phyloP scores from a whole-genome alignment of 2,888 invertebrate genomes.

The Scaptomyza tumidula region DNA sequence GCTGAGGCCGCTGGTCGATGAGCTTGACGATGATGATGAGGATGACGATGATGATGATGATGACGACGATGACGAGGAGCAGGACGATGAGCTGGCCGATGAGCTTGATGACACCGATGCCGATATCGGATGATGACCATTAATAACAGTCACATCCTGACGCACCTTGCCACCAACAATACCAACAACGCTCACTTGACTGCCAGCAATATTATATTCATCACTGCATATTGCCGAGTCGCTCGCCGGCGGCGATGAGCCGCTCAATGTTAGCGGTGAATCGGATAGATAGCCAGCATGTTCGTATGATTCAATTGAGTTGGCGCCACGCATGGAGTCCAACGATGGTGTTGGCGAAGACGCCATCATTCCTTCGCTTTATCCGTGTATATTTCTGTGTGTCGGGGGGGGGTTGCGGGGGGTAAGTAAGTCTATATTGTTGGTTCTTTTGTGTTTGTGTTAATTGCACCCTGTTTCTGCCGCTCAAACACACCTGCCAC shows the following conservation, averaged over 20 bases:
- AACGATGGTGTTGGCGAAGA: conserved; percentile 94
- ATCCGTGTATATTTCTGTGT: conserved; percentile 4
- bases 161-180: conserved; percentile 59
- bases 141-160: conserved; percentile 76
- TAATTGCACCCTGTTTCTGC: too few relatives aligned
- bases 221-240: conserved; percentile 92
- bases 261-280: conserved; percentile 92
- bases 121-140: conserved; percentile 83
- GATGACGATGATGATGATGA: conserved; percentile 81
- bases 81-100: conserved; percentile 81
- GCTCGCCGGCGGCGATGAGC: conserved; percentile 94
- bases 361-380: conserved; percentile 89
- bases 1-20: conserved; percentile 85
- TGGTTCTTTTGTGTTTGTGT: background rate
- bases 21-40: conserved; percentile 69
- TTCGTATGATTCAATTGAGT: conserved; percentile 95
- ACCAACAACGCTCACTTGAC: conserved; percentile 46
- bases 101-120: conserved; percentile 82
- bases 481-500: conserved; percentile 10
- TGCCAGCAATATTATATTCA: conserved; percentile 85
- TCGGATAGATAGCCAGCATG: conserved; percentile 91
- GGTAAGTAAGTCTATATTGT: conserved; percentile 2
- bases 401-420: too few relatives aligned
- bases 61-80: conserved; percentile 79
- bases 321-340: conserved; percentile 94